Conservation (phyloP, 2,797 vertebrate genomes). For the Chrysocyon brachyurus region DNA sequence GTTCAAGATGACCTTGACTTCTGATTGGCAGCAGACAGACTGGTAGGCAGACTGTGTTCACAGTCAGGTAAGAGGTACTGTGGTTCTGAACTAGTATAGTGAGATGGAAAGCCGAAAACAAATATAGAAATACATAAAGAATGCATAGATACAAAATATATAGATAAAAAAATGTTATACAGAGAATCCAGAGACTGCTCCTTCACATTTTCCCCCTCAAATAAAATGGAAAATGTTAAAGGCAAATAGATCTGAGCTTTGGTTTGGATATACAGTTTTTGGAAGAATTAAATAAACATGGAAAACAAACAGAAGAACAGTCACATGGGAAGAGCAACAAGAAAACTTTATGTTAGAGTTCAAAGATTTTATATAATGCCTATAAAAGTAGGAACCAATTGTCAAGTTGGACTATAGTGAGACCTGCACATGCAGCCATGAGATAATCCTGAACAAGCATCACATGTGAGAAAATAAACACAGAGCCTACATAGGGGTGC, state of each 20-base stretch:
- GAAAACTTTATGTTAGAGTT: not conserved
- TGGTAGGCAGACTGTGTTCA: not conserved
- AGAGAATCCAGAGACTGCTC: not conserved
- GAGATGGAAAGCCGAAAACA: not conserved
- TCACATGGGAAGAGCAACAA: not conserved
- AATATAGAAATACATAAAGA: not conserved
- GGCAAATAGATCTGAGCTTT: not conserved
- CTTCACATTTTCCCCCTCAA: not conserved
- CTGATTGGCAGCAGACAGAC: not conserved
- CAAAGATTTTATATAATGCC: not conserved
- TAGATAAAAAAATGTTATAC: not conserved
- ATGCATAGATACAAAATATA: not conserved
- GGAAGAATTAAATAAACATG: not conserved
- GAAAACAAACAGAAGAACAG: not conserved
- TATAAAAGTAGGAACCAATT: not conserved
- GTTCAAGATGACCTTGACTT: not conserved
- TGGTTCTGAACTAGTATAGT: not conserved
- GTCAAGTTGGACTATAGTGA: not conserved
- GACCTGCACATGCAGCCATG: not conserved
- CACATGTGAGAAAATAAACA: not conserved
- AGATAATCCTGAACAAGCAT: no score
- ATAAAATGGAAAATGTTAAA: not conserved
- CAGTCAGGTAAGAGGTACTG: not conserved
- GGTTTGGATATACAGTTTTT: not conserved
- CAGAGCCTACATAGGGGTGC: not conserved